Conservation (phyloP, 2,888 invertebrate species). For the Ellobium chinense region DNA sequence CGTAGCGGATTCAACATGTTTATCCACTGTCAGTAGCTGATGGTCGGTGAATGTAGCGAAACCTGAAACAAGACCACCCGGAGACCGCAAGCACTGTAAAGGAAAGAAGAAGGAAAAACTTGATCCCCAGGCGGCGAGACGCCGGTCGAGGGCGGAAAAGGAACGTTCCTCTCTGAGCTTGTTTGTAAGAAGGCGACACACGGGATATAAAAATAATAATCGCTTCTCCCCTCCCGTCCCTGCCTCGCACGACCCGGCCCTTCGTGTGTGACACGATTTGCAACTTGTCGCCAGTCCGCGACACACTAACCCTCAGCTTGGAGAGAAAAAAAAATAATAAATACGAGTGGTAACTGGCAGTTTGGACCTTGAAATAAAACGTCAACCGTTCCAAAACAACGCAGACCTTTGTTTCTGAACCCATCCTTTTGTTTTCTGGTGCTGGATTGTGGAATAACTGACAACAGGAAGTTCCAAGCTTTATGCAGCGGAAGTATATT, state of each 20-base stretch:
- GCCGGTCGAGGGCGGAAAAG: not conserved
- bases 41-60: not conserved
- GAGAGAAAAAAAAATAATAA: no score
- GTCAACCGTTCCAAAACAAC: no score
- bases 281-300: not conserved
- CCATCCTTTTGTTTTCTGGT: not conserved
- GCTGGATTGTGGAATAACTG: not conserved
- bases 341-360: no score
- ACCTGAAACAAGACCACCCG: not conserved
- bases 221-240: not conserved
- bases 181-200: not conserved
- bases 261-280: not conserved
- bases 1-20: not conserved
- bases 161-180: not conserved
- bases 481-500: no score
- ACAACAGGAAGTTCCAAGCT: not conserved
- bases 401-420: not conserved
- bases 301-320: no score
- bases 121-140: not conserved
- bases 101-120: not conserved
- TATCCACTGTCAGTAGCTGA: conserved; percentile 4
- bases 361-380: no score
- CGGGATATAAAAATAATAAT: not conserved
- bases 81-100: not conserved
- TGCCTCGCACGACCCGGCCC: not conserved